These are phyloP conservation scores for Drosophila nigricruria DNA, from an alignment of 2,888 invertebrate genomes.

Conservation along the genomic window DNA sequence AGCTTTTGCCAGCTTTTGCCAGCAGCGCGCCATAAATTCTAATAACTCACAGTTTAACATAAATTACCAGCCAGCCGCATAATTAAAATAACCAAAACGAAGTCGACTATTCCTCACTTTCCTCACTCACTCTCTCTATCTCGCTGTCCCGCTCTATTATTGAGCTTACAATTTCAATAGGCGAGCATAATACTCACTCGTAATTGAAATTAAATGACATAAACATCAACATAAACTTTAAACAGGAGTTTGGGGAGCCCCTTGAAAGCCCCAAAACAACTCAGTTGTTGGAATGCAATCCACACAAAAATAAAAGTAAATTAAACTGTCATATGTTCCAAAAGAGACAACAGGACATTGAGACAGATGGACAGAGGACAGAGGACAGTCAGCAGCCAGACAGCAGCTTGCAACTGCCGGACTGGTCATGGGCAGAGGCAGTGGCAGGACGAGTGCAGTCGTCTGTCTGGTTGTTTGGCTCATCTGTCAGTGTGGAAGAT, in stretches of 20 bases:
- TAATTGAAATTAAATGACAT: conserved; percentile 80
- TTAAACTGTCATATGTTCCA: conserved; percentile 82
- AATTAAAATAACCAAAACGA: conserved; percentile 64
- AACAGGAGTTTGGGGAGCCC: conserved; percentile 39
- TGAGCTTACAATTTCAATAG: conserved; percentile 37
- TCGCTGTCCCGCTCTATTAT: conserved; percentile 30
- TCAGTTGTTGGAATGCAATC: conserved; percentile 70
- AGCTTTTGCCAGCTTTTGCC: conserved; percentile 38
- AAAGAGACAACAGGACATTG: conserved; percentile 46
- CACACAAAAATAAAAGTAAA: conserved; percentile 81
- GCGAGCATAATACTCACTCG: conserved; percentile 21
- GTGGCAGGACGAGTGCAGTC: conserved; percentile 45
- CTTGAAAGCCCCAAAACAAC: conserved; percentile 40
- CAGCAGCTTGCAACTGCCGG: conserved; percentile 31
- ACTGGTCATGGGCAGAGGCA: conserved; percentile 5
- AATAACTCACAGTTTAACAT: conserved; percentile 76
- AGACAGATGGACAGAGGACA: conserved; percentile 33
- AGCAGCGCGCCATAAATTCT: conserved; percentile 66
- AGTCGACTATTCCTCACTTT: background rate
- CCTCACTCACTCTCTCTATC: background rate
- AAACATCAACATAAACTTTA: conserved; percentile 75
- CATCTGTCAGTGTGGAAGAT: conserved; percentile 81
- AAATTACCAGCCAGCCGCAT: conserved; percentile 71
- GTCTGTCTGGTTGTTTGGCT: conserved; percentile 71
- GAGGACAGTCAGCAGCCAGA: conserved; percentile 32